Evolutionary conservation across 1,140 invertebrate species (phyloP).

Genomic region (Heterodera schachtii): DNA sequence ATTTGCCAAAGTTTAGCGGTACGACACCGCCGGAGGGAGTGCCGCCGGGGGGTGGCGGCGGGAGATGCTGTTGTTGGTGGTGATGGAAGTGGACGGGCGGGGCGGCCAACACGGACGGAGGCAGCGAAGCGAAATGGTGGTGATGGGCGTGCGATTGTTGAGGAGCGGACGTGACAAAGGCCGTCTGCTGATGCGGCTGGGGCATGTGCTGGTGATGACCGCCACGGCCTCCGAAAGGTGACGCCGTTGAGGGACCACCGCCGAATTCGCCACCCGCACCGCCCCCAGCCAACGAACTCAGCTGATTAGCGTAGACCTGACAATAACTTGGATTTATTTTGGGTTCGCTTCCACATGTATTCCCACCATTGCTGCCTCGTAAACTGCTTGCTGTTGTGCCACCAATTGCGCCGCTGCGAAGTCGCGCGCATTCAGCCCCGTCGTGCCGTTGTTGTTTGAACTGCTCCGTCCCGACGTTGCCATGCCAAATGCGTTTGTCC

Average conservation of each 20-base stretch:
- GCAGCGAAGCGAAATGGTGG: conserved; percentile 7
- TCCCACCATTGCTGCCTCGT: conserved; percentile 49
- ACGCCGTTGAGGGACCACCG: no score
- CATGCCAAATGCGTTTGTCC: conserved; percentile 39
- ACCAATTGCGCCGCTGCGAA: conserved; percentile 48
- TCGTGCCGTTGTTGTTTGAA: conserved; percentile 43
- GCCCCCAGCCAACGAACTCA: conserved; percentile 23
- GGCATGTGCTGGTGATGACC: conserved; percentile 16
- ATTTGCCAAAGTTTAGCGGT: neutral
- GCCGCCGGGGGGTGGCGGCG: neutral
- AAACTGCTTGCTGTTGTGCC: conserved; percentile 55
- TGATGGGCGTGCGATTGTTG: neutral
- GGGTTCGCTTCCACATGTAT: neutral
- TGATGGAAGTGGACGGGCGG: neutral
- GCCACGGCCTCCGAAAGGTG: neutral
- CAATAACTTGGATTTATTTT: neutral
- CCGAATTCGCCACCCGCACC: neutral
- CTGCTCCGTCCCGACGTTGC: conserved; percentile 50
- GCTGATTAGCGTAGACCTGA: conserved; percentile 35
- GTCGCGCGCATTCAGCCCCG: conserved; percentile 51
- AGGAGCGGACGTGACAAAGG: neutral
- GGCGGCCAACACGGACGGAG: neutral
- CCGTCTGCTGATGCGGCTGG: neutral
- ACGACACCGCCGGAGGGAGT: neutral
- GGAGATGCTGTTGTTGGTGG: conserved; percentile 5